These are phyloP conservation scores for Germaria angustata DNA, from an alignment of 2,888 invertebrate genomes.

Conservation along the genomic window DNA sequence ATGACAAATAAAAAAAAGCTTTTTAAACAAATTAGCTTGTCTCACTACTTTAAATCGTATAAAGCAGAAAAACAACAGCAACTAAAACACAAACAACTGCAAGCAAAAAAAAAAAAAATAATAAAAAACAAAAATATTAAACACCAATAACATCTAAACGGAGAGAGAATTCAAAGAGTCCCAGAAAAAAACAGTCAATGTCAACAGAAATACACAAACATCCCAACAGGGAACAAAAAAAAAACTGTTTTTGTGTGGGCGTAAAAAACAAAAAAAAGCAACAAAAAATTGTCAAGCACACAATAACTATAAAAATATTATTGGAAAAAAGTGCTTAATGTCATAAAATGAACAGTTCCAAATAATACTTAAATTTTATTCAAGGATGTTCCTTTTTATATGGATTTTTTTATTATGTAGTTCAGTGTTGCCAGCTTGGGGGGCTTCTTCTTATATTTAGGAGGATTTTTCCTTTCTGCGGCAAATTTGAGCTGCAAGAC, in stretches of 20 bases:
- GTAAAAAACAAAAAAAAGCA: neutral
- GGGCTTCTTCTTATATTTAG: no score
- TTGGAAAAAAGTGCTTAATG: neutral
- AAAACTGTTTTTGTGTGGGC: slow-evolving; percentile 29
- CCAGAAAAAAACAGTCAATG: slow-evolving; percentile 36
- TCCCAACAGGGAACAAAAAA: slow-evolving; percentile 28
- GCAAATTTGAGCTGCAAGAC: no score
- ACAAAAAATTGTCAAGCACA: slow-evolving; percentile 14
- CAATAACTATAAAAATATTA: slow-evolving; percentile 45
- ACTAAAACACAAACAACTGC: neutral
- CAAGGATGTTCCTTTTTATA: slow-evolving; percentile 33
- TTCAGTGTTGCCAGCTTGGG: no score
- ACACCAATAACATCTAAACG: neutral
- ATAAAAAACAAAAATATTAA: neutral
- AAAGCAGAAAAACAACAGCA: slow-evolving; percentile 13
- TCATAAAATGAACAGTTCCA: slow-evolving; percentile 40
- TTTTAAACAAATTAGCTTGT: slow-evolving; percentile 54
- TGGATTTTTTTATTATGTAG: neutral
- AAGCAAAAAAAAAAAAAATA: neutral
- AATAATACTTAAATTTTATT: slow-evolving; percentile 27
- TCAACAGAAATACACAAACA: slow-evolving; percentile 34
- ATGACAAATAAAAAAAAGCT: neutral
- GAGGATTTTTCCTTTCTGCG: no score
- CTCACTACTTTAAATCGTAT: slow-evolving; percentile 11
- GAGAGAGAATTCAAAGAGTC: neutral